A percentile compares a stretch with the other conserved stretches of the same genome.
phyloP scores from a whole-genome alignment of 2,888 invertebrate genomes.

The Cybosia mesomella region DNA sequence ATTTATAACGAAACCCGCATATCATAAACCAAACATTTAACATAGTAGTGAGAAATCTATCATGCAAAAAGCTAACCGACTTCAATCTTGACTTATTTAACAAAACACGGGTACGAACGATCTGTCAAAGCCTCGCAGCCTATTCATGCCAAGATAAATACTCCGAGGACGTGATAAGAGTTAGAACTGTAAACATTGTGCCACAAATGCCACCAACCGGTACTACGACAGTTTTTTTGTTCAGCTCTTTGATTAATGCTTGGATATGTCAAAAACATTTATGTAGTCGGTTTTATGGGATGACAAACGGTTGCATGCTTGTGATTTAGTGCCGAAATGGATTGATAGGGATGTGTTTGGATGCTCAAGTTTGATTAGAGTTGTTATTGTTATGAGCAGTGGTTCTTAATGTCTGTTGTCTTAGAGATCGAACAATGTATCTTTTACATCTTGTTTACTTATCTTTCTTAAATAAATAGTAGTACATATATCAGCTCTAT shows the following conservation, averaged over 20 bases:
- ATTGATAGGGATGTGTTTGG: constrained; percentile 44
- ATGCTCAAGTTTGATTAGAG: constrained; percentile 37
- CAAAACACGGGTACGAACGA: constrained; percentile 69
- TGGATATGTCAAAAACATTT: constrained; percentile 57
- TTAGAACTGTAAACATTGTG: constrained; percentile 57
- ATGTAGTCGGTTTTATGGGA: constrained; percentile 55
- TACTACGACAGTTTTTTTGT: constrained; percentile 44
- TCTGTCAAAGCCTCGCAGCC: constrained; percentile 74
- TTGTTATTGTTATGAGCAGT: constrained; percentile 20
- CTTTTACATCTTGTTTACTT: not conserved
- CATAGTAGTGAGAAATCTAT: constrained; percentile 34
- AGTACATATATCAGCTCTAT: no score
- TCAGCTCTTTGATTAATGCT: constrained; percentile 58
- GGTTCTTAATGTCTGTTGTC: not conserved
- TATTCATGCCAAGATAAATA: constrained; percentile 76
- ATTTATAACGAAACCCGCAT: not conserved
- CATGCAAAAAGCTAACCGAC: constrained; percentile 52
- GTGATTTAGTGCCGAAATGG: constrained; percentile 42
- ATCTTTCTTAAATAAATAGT: not conserved
- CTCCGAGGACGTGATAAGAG: constrained; percentile 68
- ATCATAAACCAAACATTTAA: not conserved
- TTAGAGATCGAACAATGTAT: not conserved
- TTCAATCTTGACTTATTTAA: constrained; percentile 68
- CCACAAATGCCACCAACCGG: constrained; percentile 29
- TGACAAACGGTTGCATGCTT: constrained; percentile 51